A percentile compares a stretch with the other conserved stretches of the same genome.
Evolutionary conservation across 2,888 invertebrate species (phyloP).

Genomic region (Drepanosiphum platanoidis): DNA sequence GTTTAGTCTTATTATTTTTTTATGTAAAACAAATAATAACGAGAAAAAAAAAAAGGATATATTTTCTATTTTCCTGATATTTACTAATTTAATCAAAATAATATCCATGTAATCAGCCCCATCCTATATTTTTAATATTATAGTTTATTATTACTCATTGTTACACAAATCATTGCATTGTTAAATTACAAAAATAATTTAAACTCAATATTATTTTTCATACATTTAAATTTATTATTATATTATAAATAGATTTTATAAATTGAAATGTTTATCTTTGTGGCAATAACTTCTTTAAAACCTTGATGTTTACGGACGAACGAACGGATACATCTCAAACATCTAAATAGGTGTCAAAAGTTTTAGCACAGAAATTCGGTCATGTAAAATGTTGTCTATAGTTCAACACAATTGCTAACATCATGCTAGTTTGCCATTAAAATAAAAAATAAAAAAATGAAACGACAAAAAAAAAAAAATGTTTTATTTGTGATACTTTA

Average conservation of each 20-base stretch:
- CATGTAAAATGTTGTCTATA: constrained; percentile 38
- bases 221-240: constrained; percentile 43
- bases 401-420: constrained; percentile 37
- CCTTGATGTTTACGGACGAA: constrained; percentile 31
- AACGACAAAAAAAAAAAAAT: constrained; percentile 3
- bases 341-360: constrained; percentile 56
- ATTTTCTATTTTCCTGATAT: constrained; percentile 23
- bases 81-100: background rate
- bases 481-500: background rate
- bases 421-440: constrained; percentile 58
- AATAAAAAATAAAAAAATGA: constrained; percentile 42
- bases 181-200: constrained; percentile 28
- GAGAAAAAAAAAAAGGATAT: too few relatives aligned
- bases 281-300: constrained; percentile 41
- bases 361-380: constrained; percentile 32
- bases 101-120: background rate
- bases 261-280: constrained; percentile 19
- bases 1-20: constrained; percentile 36
- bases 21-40: constrained; percentile 15
- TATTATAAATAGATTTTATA: constrained; percentile 28
- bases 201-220: constrained; percentile 31
- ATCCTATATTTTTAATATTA: background rate
- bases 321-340: constrained; percentile 47
- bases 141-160: background rate
- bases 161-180: constrained; percentile 3